phyloP scores from a whole-genome alignment of 2,888 invertebrate genomes.

The Lobophora halterata region DNA sequence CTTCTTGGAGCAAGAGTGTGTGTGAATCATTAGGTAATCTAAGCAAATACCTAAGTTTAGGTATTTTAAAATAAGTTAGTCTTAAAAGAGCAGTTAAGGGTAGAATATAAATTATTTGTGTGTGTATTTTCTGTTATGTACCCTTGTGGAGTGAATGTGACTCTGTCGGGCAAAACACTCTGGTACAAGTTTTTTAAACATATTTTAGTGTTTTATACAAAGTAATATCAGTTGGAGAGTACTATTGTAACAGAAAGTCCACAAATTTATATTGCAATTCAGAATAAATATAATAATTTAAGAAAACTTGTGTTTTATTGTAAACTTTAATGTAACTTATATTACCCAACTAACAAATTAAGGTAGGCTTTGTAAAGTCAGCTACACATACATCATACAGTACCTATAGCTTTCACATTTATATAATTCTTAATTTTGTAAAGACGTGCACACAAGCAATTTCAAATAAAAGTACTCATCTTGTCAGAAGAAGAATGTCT shows the following conservation, averaged over 20 bases:
- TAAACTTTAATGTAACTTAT: background rate
- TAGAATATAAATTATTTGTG: conserved; percentile 78
- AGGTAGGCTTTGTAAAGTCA: too few species aligned
- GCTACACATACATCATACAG: too few species aligned
- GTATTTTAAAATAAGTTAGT: conserved; percentile 72
- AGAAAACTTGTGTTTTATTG: conserved; percentile 53
- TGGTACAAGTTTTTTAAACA: conserved; percentile 71
- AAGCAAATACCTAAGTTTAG: conserved; percentile 67
- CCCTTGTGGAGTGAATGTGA: conserved; percentile 55
- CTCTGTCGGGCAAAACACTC: conserved; percentile 50
- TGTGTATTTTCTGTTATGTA: conserved; percentile 76
- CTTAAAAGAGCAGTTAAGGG: conserved; percentile 63
- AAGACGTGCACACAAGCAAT: too few species aligned
- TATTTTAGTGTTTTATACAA: conserved; percentile 78
- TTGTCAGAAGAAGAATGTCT: too few species aligned
- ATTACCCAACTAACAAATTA: conserved; percentile 2
- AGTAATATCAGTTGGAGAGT: conserved; percentile 72
- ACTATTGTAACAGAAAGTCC: conserved; percentile 80
- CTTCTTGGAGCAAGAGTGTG: conserved; percentile 57
- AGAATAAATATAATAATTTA: conserved; percentile 79
- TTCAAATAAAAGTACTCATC: too few species aligned
- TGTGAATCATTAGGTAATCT: conserved; percentile 61
- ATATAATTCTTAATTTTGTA: too few species aligned
- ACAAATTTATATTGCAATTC: conserved; percentile 79
- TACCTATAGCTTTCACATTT: too few species aligned